These are phyloP conservation scores for Drosophila santomea DNA, from an alignment of 1,140 invertebrate species.

Conservation along the genomic window DNA sequence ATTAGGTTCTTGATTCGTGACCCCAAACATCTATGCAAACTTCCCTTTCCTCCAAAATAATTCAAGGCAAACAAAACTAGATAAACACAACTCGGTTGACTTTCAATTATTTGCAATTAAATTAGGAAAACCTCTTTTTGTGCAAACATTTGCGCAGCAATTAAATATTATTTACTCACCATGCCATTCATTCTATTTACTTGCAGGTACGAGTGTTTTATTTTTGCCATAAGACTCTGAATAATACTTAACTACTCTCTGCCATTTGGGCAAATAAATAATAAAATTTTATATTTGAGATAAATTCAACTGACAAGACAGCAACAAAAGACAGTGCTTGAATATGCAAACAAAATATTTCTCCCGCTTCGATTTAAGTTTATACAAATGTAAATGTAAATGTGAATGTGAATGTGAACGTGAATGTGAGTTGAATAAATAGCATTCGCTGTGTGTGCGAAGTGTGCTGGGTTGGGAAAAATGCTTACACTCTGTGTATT, in stretches of 20 bases:
- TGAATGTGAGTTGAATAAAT: slow-evolving; percentile 49
- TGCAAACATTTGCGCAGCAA: slow-evolving; percentile 64
- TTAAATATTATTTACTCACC: slow-evolving; percentile 66
- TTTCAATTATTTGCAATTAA: slow-evolving; percentile 32
- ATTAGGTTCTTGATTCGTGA: not conserved
- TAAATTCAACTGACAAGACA: slow-evolving; percentile 28
- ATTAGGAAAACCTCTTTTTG: slow-evolving; percentile 27
- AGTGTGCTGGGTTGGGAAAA: slow-evolving; percentile 20
- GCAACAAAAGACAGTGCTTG: slow-evolving; percentile 18
- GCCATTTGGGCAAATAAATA: slow-evolving; percentile 46
- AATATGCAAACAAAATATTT: slow-evolving; percentile 37
- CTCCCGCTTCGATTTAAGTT: slow-evolving; percentile 20
- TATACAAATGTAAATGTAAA: not conserved
- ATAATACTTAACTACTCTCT: slow-evolving; percentile 17
- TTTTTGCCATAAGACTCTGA: slow-evolving; percentile 26
- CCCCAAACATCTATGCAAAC: not conserved
- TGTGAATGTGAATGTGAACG: not conserved
- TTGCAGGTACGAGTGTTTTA: slow-evolving; percentile 62
- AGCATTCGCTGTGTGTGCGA: slow-evolving; percentile 20
- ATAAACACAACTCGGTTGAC: slow-evolving; percentile 26
- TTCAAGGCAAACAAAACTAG: slow-evolving; percentile 9
- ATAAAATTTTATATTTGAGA: slow-evolving; percentile 40
- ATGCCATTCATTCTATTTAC: slow-evolving; percentile 37
- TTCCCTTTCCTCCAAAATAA: slow-evolving; percentile 3
- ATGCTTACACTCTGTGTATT: slow-evolving; percentile 32